Base-by-base conservation (phyloP, 37 sponge, comb jelly and placozoan genomes). In the Trichoplax adhaerens region DNA sequence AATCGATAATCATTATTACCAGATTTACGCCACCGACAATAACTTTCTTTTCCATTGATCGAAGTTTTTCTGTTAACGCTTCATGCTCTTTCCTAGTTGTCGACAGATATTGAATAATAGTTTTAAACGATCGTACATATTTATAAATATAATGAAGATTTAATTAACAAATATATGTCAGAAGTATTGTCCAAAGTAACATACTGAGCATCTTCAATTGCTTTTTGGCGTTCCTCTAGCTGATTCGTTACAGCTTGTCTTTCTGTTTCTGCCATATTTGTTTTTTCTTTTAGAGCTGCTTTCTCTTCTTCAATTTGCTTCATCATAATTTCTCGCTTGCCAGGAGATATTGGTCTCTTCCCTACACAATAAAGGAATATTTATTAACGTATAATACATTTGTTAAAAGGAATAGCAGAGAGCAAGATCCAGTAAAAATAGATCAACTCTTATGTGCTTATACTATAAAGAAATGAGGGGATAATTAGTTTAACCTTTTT, bases 21-120 rank as follows among this genome's bases (percentile, higher is more conserved):
- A 98, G 68, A 64, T 98, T 92, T 53, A 92, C 90, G 62, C 99
- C 99, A 5, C 99, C 99, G 7, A 92, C 87, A 63, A 98, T 92
- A 52, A 98, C 90, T 75, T 92, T 88, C 5, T 83, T 80, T 50
- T 86, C 78, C 8, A 98, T 69, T 61, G 82, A 78, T 5, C 77
- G 54, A 29, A 98, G 73, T 57, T 84, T 81, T 61, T 81, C 76
- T 62, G 87, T 86, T 71, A 98, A 61, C 53, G 84, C 76, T 10
- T 58, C 53, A 50, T 92, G 87, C 58, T 98, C 29, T 29, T 29
- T 29, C 29, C 29, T 29, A 29, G 29, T 29, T 29, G 29, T 29
- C 29, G 29, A 29, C 29, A 29, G 29, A 29, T 29, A 29, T 29
- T 29, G 29, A 29, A 29, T 29, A 29, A 29, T 29, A 29, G 29